Conservation (phyloP, 2,797 vertebrate species). For the Lateolabrax maculatus region DNA sequence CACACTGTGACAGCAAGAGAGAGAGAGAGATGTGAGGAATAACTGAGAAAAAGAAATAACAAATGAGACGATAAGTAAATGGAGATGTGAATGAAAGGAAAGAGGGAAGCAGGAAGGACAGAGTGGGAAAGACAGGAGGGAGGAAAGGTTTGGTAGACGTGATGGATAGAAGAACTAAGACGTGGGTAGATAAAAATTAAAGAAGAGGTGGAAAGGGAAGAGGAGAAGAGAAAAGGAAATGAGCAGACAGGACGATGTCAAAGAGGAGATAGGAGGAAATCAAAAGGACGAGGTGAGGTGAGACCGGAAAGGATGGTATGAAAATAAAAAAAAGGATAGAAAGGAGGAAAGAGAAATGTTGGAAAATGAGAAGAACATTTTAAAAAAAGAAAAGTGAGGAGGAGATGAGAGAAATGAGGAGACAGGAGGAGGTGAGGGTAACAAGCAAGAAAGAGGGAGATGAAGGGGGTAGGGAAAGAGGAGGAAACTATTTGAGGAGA, state of each 20-base stretch:
- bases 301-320: neutral
- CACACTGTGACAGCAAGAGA: slow-evolving; percentile 30
- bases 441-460: too few species aligned
- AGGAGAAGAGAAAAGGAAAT: neutral
- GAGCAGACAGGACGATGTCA: neutral
- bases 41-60: neutral
- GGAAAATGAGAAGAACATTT: too few species aligned
- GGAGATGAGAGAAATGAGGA: too few species aligned
- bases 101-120: neutral
- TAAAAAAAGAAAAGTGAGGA: too few species aligned
- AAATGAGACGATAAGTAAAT: slow-evolving; percentile 28
- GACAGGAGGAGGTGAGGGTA: too few species aligned
- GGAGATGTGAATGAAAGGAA: neutral
- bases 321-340: neutral
- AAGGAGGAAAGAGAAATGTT: neutral
- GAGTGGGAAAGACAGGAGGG: neutral
- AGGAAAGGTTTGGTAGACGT: neutral
- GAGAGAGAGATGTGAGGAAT: neutral
- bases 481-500: too few species aligned
- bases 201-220: neutral
- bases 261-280: neutral
- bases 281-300: neutral
- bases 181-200: neutral
- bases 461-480: too few species aligned
- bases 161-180: neutral